Conservation (phyloP, 2,113 vertebrate species). For the Alligator mississippiensis region DNA sequence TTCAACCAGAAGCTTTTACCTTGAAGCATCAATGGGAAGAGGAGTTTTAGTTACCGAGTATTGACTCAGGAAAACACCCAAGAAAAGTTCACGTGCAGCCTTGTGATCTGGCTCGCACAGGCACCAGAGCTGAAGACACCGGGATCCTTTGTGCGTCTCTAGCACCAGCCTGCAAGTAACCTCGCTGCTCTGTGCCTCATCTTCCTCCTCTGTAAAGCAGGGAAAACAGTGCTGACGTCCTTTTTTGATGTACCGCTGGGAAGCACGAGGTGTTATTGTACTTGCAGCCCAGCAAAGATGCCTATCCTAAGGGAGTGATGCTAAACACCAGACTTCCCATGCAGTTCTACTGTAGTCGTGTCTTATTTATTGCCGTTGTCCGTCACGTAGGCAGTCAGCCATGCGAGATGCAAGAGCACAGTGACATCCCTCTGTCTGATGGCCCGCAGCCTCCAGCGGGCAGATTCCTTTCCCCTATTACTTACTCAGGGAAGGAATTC, state of each 20-base stretch:
- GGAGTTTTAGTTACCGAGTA: rapidly evolving
- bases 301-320: background rate
- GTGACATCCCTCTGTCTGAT: background rate
- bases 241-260: rapidly evolving
- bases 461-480: background rate
- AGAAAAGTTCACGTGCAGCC: background rate
- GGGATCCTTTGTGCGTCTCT: background rate
- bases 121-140: background rate
- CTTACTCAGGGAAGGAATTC: conserved; percentile 20
- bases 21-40: background rate
- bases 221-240: background rate
- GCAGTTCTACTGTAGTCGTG: rapidly evolving
- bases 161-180: rapidly evolving
- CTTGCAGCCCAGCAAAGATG: background rate
- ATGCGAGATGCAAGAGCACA: background rate
- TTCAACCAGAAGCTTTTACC: background rate
- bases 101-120: background rate
- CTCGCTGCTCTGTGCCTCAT: background rate
- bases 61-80: background rate
- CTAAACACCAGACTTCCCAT: background rate
- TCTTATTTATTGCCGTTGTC: background rate
- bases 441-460: background rate
- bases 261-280: background rate
- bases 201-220: background rate
- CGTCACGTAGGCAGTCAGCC: background rate